phyloP scores from a whole-genome alignment of 2,888 invertebrate genomes.

The Drosophila pegasa region DNA sequence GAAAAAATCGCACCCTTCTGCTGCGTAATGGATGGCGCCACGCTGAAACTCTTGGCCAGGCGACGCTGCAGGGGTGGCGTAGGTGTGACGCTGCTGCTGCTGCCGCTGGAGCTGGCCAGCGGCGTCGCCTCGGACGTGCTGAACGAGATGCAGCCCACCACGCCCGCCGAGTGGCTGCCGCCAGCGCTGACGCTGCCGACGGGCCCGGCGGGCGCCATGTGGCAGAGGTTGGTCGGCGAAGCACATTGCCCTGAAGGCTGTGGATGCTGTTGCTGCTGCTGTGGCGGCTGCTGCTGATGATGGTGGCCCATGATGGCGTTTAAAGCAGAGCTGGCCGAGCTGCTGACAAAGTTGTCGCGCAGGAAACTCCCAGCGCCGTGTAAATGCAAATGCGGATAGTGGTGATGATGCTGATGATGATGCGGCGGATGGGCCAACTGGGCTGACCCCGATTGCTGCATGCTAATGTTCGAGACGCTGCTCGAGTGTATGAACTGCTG shows the following conservation, averaged over 20 bases:
- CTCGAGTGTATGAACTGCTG: constrained; percentile 75
- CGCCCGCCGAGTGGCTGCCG: constrained; percentile 84
- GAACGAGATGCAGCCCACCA: constrained; percentile 81
- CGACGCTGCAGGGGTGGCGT: constrained; percentile 95
- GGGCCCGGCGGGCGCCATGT: constrained; percentile 16
- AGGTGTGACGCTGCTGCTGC: constrained; percentile 84
- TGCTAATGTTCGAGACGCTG: constrained; percentile 70
- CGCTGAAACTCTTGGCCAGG: constrained; percentile 96
- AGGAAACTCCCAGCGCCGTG: constrained; percentile 81
- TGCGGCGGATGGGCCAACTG: constrained; percentile 47
- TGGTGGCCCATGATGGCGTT: constrained; percentile 83
- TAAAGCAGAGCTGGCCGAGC: constrained; percentile 82
- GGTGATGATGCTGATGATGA: constrained; percentile 56
- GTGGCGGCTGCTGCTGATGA: constrained; percentile 42
- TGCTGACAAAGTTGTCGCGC: constrained; percentile 82
- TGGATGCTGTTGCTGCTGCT: constrained; percentile 45
- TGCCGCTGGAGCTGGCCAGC: constrained; percentile 30
- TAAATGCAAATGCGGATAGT: constrained; percentile 80
- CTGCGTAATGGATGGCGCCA: constrained; percentile 88
- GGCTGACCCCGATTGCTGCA: constrained; percentile 41
- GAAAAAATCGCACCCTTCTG: constrained; percentile 84
- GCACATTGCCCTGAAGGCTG: constrained; percentile 49
- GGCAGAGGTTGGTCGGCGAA: constrained; percentile 43
- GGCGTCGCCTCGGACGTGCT: constrained; percentile 46
- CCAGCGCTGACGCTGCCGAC: constrained; percentile 81